phyloP scores from a whole-genome alignment of 2,113 vertebrate species.

The Callospermophilus lateralis region DNA sequence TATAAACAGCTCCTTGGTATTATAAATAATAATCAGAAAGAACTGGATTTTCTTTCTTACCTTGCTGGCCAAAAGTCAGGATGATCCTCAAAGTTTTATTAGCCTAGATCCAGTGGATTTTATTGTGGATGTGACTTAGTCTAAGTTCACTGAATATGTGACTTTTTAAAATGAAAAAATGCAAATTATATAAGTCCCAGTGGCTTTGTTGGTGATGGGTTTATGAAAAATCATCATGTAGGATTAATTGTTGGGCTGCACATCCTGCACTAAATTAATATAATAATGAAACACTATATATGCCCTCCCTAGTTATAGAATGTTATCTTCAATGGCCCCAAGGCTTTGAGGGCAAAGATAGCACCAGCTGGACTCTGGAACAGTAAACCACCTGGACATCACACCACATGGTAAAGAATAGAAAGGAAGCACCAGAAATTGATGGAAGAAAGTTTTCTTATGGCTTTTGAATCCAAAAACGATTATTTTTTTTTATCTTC shows the following conservation, averaged over 20 bases:
- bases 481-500: constrained; percentile 39
- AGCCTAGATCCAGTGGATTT: neutral
- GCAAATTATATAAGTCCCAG: neutral
- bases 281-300: neutral
- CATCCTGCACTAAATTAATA: constrained; percentile 11
- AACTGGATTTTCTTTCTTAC: neutral
- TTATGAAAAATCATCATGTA: neutral
- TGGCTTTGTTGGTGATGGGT: neutral
- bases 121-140: neutral
- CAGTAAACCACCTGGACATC: neutral
- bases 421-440: neutral
- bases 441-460: neutral
- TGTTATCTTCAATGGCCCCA: neutral
- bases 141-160: neutral
- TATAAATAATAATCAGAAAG: neutral
- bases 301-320: neutral
- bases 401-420: neutral
- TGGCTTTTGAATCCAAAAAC: neutral
- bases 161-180: neutral
- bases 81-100: neutral
- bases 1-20: neutral
- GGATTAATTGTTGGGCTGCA: neutral
- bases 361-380: neutral
- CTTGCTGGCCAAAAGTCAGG: neutral
- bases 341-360: neutral